Base-by-base conservation (phyloP, 1,140 invertebrate genomes). In the Berghia stephanieae region DNA sequence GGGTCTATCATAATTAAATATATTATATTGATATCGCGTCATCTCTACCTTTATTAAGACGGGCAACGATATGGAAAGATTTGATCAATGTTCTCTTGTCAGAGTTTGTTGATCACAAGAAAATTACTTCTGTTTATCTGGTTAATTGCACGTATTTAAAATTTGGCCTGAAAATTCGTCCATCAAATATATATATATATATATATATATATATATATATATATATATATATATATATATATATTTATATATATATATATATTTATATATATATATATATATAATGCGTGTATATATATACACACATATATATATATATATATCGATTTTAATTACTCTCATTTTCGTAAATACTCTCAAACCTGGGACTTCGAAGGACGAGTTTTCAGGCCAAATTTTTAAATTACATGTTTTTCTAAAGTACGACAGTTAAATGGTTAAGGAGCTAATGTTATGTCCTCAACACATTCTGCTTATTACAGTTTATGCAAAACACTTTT, bases 271-370 rank as follows among this genome's bases (percentile, higher is more conserved):
- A 24, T 49, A 52, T 44, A 24, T 36, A 24, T 5, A 10, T 52
- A 24, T 46, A 44, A 8, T 63, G n/a, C n/a, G 57, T 21, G 13
- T 21, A 60, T n/a, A n/a, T 60, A 60, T n/a, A 60, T 60, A 60
- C n/a, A 60, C 34, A 60, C n/a, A 60, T 60, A 60, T n/a, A 60
- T 60, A n/a, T n/a, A 60, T n/a, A 60, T 5, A 60, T 8, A 60
- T 8, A 60, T 8, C 34, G n/a, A 24, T 24, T 60, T 24, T 60
- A 60, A 60, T 8, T 10, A 21, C 27, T 18, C 27, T 18, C 8
- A 21, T 31, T 63, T 63, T 63, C 27, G 8, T 63, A 8, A 31
- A 21, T 10, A 21, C 8, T 31, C 27, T 63, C 8, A 63, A 31
- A 27, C 8, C n/a, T n/a, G n/a, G n/a, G 27, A 63, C 27, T 31